phyloP scores from a whole-genome alignment of 2,113 vertebrate species.

The Capricornis sumatraensis region DNA sequence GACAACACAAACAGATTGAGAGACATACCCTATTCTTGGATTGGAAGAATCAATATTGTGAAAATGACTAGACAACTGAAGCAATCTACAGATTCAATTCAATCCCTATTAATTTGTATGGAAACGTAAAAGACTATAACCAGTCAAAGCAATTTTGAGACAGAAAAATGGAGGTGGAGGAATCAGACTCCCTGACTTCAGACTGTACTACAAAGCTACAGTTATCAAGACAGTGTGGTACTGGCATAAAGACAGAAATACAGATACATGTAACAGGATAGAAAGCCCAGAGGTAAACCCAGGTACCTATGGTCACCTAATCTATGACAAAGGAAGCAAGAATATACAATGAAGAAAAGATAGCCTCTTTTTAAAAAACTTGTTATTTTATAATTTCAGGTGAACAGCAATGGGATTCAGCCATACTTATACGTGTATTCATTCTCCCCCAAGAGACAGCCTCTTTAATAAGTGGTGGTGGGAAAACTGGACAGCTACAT shows the following conservation, averaged over 20 bases:
- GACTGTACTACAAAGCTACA: background rate
- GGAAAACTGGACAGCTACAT: background rate
- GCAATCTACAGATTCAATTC: background rate
- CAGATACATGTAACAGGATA: background rate
- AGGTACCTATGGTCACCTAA: background rate
- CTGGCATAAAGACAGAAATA: background rate
- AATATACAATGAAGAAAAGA: background rate
- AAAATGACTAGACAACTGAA: background rate
- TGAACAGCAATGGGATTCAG: background rate
- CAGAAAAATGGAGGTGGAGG: background rate
- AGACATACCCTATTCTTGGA: background rate
- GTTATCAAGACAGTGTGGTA: background rate
- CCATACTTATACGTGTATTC: fast-evolving
- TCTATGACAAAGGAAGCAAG: background rate
- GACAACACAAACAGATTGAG: background rate
- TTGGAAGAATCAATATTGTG: background rate
- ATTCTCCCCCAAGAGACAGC: background rate
- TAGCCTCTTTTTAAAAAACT: background rate
- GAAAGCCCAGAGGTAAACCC: background rate
- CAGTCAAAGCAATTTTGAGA: background rate
- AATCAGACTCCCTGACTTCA: background rate
- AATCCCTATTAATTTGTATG: background rate
- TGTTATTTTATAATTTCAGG: background rate
- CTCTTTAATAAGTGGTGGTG: background rate
- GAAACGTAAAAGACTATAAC: background rate